Evolutionary conservation across 2,888 invertebrate species (phyloP).

Genomic region (Cataglyphis livida): DNA sequence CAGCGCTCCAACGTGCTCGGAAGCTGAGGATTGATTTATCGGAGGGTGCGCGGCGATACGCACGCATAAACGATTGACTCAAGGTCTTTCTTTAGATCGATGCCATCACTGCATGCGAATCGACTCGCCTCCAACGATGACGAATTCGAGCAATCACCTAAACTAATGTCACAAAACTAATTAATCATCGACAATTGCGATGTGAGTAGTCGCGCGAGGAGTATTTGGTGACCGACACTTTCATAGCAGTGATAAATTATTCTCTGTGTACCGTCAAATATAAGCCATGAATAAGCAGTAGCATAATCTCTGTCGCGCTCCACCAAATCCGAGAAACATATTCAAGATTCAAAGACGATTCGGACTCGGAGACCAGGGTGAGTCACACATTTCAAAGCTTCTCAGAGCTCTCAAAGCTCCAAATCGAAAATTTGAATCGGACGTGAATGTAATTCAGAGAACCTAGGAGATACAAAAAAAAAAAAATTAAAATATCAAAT

Average conservation of each 20-base stretch:
- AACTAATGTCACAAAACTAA: conserved; percentile 26
- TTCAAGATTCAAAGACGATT: conserved; percentile 29
- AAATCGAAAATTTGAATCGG: neutral
- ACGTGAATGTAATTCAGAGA: conserved; percentile 7
- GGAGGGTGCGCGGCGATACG: conserved; percentile 64
- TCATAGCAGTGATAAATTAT: conserved; percentile 11
- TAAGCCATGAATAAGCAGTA: conserved; percentile 28
- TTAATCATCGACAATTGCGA: conserved; percentile 22
- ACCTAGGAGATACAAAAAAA: neutral
- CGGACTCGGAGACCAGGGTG: neutral
- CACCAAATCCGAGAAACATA: conserved; percentile 13
- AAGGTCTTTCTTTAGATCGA: conserved; percentile 69
- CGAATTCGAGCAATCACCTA: neutral
- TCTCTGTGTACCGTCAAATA: conserved; percentile 14
- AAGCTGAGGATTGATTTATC: conserved; percentile 71
- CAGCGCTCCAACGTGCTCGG: conserved; percentile 61
- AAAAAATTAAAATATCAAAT: neutral
- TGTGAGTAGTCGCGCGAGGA: neutral
- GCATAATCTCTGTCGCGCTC: conserved; percentile 20
- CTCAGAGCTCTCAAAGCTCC: conserved; percentile 5
- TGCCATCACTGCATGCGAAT: neutral
- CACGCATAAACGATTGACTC: conserved; percentile 70
- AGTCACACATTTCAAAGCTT: conserved; percentile 5
- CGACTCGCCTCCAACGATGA: neutral
- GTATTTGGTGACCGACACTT: conserved; percentile 7